Base-by-base conservation (phyloP, 1,140 invertebrate species). In the Drosophila kepulauana region DNA sequence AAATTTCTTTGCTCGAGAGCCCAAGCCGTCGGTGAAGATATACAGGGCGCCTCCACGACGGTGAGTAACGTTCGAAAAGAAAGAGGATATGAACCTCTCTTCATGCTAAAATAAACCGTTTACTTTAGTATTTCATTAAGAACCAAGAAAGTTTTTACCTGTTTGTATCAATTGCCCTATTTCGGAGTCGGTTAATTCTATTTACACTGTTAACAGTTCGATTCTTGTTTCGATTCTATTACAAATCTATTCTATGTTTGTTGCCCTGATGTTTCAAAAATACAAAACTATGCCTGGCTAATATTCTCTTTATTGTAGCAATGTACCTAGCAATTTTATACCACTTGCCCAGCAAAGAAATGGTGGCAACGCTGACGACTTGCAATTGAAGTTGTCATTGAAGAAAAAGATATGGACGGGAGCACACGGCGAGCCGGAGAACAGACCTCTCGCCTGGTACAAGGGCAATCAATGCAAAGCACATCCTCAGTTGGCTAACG, bases 351-450 rank as follows among this genome's bases (percentile, higher is more conserved):
- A 81, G 35, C 66, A 78, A 10, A 57, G 72, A 8, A 63, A 69
- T 7, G 30, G 56, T 8, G 62, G 28, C 3, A 77, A 61, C 16
- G 64, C 85, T 3, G 81, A 92, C 6, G 84, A 91, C 5, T 49
- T 92, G n/a, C 79, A 92, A 59, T 65, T 92, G 3, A 92, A 91
- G 57, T 66, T 93, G 0, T 92, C 91, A 4, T 59, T 93, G 1
- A 93, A 92, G 58, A 92, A 92, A 41, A 92, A 92, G 58, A 87
- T 92, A 35, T 93, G 92, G 92, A 82, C 87, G 0, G 92, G 92
- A 2, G 78, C 78, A 0, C 74, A 78, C n/a, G 75, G 72, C 0
- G 79, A 79, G 20, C 48, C 65, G 1, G 69, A 75, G 4, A 75
- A 72, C 11, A 54, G 68, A 5, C 80, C 80, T 0, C 62, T 93